Conservation (phyloP, 2,797 vertebrate genomes). For the Ptychadena robeensis region DNA sequence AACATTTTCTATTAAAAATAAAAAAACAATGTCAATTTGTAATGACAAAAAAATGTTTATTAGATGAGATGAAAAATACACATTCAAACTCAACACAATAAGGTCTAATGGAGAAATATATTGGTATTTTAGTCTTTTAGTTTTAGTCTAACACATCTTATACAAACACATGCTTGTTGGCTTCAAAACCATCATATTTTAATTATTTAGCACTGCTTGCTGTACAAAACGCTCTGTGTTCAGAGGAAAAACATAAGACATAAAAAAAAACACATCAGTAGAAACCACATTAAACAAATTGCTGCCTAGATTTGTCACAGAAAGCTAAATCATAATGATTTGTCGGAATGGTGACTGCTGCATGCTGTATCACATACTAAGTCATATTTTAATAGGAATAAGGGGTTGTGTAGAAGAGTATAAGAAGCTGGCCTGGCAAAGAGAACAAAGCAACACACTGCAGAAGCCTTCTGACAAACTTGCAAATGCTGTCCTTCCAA, state of each 20-base stretch:
- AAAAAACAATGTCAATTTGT: too few relatives aligned
- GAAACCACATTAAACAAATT: conserved; percentile 27
- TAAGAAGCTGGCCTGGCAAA: not conserved
- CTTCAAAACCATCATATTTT: conserved; percentile 30
- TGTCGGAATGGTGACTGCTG: not conserved
- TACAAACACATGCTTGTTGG: conserved; percentile 23
- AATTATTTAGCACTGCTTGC: conserved; percentile 43
- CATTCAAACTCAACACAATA: not conserved
- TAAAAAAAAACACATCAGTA: conserved; percentile 20
- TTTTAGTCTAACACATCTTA: not conserved
- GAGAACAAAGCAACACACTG: too few relatives aligned
- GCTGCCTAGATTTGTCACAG: conserved; percentile 30
- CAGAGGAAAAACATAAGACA: conserved; percentile 11
- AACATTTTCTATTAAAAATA: too few relatives aligned
- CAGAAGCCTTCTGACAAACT: too few relatives aligned
- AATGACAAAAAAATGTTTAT: too few relatives aligned
- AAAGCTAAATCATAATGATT: conserved; percentile 30
- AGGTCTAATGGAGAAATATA: not conserved
- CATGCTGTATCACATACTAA: not conserved
- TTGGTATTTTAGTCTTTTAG: not conserved
- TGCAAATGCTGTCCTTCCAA: too few relatives aligned
- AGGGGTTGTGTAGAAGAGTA: not conserved
- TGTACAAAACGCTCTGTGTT: conserved; percentile 37
- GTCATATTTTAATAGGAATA: not conserved
- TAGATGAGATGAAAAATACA: too few relatives aligned